phyloP scores from a whole-genome alignment of 30 jellyfish, hydroid and myxozoan genomes.

The Cassiopea andromeda region DNA sequence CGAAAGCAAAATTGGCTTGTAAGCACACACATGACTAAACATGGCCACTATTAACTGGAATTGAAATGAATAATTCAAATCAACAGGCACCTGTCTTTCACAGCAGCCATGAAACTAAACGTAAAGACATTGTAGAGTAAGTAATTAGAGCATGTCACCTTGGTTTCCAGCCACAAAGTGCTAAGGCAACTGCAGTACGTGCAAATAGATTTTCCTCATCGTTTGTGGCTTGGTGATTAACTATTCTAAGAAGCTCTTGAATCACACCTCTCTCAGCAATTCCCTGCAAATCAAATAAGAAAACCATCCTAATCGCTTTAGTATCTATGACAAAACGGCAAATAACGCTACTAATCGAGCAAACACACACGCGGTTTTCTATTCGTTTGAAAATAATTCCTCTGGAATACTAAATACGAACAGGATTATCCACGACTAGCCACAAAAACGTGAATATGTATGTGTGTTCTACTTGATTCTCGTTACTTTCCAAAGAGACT shows the following conservation, averaged over 20 bases:
- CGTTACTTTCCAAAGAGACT: too few species aligned
- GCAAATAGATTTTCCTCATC: constrained; percentile 74
- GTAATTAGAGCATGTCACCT: constrained; percentile 46
- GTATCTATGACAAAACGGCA: background rate
- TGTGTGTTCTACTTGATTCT: too few species aligned
- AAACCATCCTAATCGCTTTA: background rate
- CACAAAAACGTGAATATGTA: too few species aligned
- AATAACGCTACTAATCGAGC: background rate
- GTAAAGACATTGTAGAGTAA: background rate
- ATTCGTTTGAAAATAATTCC: too few species aligned
- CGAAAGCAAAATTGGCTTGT: background rate
- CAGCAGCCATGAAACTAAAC: background rate
- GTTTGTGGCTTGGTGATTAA: constrained; percentile 57
- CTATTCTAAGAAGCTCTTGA: constrained; percentile 73
- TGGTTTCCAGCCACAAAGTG: constrained; percentile 82
- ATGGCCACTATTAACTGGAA: background rate
- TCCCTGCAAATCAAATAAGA: constrained; percentile 37
- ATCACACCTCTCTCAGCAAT: constrained; percentile 70
- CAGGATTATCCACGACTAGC: too few species aligned
- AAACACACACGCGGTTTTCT: background rate
- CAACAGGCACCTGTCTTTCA: too few species aligned
- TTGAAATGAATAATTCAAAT: too few species aligned
- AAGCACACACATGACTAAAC: background rate
- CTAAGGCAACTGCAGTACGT: constrained; percentile 72
- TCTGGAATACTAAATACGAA: too few species aligned